A percentile compares a stretch with the other conserved stretches of the same genome.
Conservation (phyloP, 1,140 invertebrate genomes). For the Saccostrea cuccullata region DNA sequence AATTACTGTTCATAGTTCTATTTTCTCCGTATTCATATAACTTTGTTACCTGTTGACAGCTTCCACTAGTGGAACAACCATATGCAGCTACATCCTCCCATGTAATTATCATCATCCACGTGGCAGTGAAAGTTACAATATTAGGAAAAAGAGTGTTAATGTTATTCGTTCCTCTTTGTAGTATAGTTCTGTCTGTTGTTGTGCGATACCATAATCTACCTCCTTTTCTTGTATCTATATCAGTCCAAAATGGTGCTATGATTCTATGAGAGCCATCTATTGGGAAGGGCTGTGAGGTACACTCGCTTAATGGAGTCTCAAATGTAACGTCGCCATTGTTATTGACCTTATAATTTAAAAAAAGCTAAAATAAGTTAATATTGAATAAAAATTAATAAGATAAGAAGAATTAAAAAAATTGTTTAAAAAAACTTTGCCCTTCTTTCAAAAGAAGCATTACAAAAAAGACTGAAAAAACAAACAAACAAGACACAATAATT, state of each 20-base stretch:
- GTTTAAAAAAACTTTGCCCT: too few species aligned
- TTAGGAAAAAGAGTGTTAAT: slow-evolving; percentile 56
- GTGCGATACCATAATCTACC: slow-evolving; percentile 64
- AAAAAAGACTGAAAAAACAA: too few species aligned
- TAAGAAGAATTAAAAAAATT: too few species aligned
- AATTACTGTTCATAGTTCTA: too few species aligned
- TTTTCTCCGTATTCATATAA: too few species aligned
- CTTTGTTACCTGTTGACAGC: too few species aligned
- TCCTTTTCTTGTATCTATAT: slow-evolving; percentile 58
- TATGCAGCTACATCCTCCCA: slow-evolving; percentile 67
- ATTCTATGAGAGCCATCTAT: too few species aligned
- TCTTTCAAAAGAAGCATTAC: too few species aligned
- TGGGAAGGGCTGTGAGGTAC: slow-evolving; percentile 64
- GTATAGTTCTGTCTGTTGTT: slow-evolving; percentile 39
- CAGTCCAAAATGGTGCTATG: slow-evolving; percentile 69
- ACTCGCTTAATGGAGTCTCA: slow-evolving; percentile 53
- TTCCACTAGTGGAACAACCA: slow-evolving; percentile 47
- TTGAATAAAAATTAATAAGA: too few species aligned
- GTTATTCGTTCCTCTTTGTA: slow-evolving; percentile 55
- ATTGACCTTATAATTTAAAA: slow-evolving; percentile 59
- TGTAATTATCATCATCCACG: slow-evolving; percentile 68
- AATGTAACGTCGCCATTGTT: slow-evolving; percentile 69
- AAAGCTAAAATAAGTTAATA: too few species aligned
- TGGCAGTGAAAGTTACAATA: slow-evolving; percentile 55
- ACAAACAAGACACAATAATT: too few species aligned